These are phyloP conservation scores for Drosophila ezoana DNA, from an alignment of 2,888 invertebrate species.

Conservation along the genomic window DNA sequence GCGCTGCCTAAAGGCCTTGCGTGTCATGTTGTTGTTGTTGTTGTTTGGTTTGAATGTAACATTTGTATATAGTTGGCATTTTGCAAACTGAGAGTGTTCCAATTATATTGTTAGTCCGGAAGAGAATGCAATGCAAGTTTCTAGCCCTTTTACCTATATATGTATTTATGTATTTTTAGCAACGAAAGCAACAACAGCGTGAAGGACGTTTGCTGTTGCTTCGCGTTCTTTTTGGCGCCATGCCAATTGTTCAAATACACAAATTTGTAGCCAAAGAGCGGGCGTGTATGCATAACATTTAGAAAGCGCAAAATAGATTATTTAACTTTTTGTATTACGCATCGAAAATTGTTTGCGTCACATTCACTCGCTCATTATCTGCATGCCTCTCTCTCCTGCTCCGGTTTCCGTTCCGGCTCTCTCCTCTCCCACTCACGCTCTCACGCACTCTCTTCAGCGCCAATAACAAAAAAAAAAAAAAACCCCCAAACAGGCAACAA, in stretches of 20 bases:
- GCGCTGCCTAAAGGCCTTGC: slow-evolving; percentile 32
- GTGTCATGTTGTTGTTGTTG: slow-evolving; percentile 14
- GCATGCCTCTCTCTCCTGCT: neutral
- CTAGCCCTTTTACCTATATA: slow-evolving; percentile 34
- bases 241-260: slow-evolving; percentile 31
- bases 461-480: slow-evolving; percentile 13
- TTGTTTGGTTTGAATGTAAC: neutral
- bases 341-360: slow-evolving; percentile 50
- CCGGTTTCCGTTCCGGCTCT: neutral
- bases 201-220: slow-evolving; percentile 48
- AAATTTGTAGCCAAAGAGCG: slow-evolving; percentile 6
- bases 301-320: slow-evolving; percentile 45
- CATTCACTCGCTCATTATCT: slow-evolving; percentile 14
- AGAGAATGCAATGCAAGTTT: slow-evolving; percentile 25
- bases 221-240: slow-evolving; percentile 47
- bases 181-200: slow-evolving; percentile 20
- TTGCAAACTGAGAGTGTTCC: slow-evolving; percentile 3
- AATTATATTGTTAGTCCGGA: slow-evolving; percentile 16
- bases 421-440: neutral
- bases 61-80: slow-evolving; percentile 22
- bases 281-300: slow-evolving; percentile 54
- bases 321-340: slow-evolving; percentile 58
- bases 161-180: slow-evolving; percentile 33
- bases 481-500: slow-evolving; percentile 31
- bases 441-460: neutral